Evolutionary conservation across 2,888 invertebrate species (phyloP).

Genomic region (Pherbina coryleti): DNA sequence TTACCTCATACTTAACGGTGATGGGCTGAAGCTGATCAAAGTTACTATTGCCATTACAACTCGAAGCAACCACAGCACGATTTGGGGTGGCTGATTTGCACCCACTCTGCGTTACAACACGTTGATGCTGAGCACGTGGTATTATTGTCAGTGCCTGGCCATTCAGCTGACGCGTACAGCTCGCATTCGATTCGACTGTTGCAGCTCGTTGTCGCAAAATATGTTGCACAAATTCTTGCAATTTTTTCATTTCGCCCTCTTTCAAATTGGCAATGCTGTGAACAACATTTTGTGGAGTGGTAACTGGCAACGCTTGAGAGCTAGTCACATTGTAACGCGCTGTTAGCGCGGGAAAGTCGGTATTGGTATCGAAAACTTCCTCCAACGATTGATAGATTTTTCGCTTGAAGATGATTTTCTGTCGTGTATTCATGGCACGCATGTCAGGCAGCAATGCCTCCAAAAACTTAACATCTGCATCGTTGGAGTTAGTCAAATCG

Average conservation of each 20-base stretch:
- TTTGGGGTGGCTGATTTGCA: not conserved
- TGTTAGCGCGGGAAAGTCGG: conserved; percentile 45
- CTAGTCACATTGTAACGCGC: not conserved
- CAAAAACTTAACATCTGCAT: conserved; percentile 51
- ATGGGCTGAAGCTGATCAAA: conserved; percentile 15
- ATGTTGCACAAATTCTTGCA: conserved; percentile 46
- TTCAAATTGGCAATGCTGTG: conserved; percentile 47
- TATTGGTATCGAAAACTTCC: conserved; percentile 51
- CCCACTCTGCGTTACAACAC: not conserved
- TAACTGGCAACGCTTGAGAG: conserved; percentile 32
- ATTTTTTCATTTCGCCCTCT: conserved; percentile 44
- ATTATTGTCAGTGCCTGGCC: not conserved
- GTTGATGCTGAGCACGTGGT: not conserved
- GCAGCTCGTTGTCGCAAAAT: conserved; percentile 25
- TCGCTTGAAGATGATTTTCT: conserved; percentile 54
- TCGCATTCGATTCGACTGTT: conserved; percentile 19
- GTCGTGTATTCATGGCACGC: conserved; percentile 53
- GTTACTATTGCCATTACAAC: not conserved
- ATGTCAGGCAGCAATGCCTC: conserved; percentile 53
- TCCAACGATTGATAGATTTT: conserved; percentile 53
- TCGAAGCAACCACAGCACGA: not conserved
- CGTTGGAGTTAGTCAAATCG: conserved; percentile 25
- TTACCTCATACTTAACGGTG: conserved; percentile 8
- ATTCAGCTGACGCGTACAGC: not conserved
- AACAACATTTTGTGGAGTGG: conserved; percentile 39